These are phyloP conservation scores for Apteryx mantelli DNA, from an alignment of 2,113 vertebrate species.

Conservation along the genomic window DNA sequence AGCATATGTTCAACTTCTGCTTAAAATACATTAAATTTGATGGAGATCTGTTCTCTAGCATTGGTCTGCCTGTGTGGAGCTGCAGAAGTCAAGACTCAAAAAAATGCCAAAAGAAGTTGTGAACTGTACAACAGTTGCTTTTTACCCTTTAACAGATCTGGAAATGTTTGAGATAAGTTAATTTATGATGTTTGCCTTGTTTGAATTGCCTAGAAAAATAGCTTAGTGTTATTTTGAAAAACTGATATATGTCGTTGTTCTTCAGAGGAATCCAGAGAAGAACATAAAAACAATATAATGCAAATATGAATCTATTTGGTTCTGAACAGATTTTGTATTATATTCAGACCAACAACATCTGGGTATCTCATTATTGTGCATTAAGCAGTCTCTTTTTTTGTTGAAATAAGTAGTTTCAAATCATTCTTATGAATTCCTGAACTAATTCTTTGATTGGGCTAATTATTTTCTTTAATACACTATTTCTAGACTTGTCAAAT, in stretches of 20 bases:
- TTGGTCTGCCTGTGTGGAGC: background rate
- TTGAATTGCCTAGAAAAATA: background rate
- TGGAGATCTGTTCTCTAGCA: background rate
- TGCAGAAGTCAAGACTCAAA: background rate
- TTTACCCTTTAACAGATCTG: background rate
- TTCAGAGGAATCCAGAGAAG: background rate
- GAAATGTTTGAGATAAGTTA: background rate
- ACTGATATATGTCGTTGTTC: background rate
- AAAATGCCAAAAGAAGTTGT: background rate
- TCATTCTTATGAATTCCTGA: background rate
- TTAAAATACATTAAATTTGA: background rate
- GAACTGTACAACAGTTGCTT: background rate
- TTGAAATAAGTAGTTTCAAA: background rate
- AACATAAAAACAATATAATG: background rate
- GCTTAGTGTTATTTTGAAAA: background rate
- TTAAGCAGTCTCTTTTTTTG: accelerated
- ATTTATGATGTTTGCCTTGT: background rate
- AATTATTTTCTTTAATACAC: background rate
- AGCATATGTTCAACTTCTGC: background rate
- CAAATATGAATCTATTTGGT: background rate
- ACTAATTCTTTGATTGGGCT: background rate
- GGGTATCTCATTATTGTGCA: accelerated
- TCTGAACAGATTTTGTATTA: background rate
- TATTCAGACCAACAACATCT: background rate
- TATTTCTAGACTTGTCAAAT: constrained; percentile 91